Evolutionary conservation across 2,888 invertebrate species (phyloP), one percentile per base, ranked within the genome.

Genomic region (Zhuqinia jingwanae): DNA sequence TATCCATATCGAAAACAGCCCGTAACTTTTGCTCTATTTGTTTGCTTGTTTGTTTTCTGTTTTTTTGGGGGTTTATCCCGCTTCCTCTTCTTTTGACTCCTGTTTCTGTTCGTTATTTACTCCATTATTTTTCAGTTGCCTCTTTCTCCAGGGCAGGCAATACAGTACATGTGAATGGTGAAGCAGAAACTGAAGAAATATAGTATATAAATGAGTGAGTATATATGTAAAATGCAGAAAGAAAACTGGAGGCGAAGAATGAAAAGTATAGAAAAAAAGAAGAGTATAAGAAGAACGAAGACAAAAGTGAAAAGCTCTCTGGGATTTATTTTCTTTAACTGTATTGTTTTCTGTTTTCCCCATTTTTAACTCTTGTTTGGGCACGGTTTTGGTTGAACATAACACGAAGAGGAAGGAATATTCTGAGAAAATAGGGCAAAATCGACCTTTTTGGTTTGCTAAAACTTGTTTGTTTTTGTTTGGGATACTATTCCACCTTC

Each of bases 221-320:
- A 22, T 22, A 11, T 65, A 25, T 50, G 47, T 45, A 50, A 79
- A 79, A 50, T 50, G 30, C 36, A 76, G n/a, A n/a, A 36, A 68
- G 42, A 42, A 68, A 68, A 68, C 42, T 68, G 68, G 42, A 68
- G 20, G 42, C 13, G 68, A 56, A 30, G 50, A n/a, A 63, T 30
- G 50, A 56, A 56, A 36, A 27, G 36, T 5, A 56, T 53, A 53
- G 15, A 20, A 79, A 68, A 27, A 27, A 75, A 8, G 79, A 79
- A 30, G 36, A 63, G 63, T 1, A 30, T 25, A 2, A 63, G 36
- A 63, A n/a, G 63, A 42, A 25, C 13, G 15, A 63, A 45, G 22
- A 80, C 70, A 81, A 73, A 73, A 81, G 81, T 81, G 81, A 81
- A 81, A 81, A 81, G 81, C 81, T 81, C 68, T 30, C 50, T 50